Conservation (phyloP, 2,888 invertebrate species). For the Aethes cnicana region DNA sequence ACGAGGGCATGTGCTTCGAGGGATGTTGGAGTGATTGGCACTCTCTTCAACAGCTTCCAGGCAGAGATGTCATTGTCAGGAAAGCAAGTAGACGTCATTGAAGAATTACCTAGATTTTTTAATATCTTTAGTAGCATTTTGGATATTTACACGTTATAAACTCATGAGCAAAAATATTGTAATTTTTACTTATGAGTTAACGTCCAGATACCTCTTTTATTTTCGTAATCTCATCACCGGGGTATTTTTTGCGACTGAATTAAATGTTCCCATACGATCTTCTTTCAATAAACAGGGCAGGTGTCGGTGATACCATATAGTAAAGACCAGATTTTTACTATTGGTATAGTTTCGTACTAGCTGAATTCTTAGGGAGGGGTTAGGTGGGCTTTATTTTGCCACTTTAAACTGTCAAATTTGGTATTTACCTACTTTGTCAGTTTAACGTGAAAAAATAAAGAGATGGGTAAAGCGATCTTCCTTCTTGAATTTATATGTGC, state of each 20-base stretch:
- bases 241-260: neutral
- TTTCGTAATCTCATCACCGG: neutral
- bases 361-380: slow-evolving; percentile 7
- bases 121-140: neutral
- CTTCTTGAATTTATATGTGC: slow-evolving; percentile 1
- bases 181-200: neutral
- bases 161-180: neutral
- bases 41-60: slow-evolving; percentile 12
- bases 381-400: neutral
- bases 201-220: neutral
- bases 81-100: neutral
- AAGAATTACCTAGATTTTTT: neutral
- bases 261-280: neutral
- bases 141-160: neutral
- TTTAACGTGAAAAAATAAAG: neutral
- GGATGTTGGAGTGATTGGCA: slow-evolving; percentile 12
- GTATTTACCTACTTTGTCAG: neutral
- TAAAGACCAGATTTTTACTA: neutral
- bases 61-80: neutral
- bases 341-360: neutral
- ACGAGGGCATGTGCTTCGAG: slow-evolving; percentile 5
- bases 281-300: slow-evolving; percentile 6
- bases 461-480: neutral
- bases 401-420: neutral
- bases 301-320: neutral